phyloP scores from a whole-genome alignment of 1,140 invertebrate species.

The Drosophila ananassae region DNA sequence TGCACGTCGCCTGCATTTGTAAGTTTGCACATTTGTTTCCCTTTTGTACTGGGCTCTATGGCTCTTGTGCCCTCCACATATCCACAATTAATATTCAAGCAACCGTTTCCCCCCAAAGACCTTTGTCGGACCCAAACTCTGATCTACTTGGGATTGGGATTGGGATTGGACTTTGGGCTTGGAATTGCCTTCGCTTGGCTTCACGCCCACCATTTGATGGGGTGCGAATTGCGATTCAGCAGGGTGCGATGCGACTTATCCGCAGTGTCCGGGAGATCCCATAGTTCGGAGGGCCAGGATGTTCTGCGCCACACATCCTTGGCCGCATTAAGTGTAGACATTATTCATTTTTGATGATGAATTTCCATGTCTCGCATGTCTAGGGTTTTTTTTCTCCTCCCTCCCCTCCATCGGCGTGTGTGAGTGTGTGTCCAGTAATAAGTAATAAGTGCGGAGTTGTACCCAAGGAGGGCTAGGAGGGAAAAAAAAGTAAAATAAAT shows the following conservation, averaged over 20 bases:
- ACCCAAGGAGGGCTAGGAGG: slow-evolving; percentile 36
- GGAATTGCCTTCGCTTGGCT: slow-evolving; percentile 45
- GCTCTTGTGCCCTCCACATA: slow-evolving; percentile 48
- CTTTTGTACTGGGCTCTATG: slow-evolving; percentile 22
- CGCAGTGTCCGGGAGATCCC: slow-evolving; percentile 30
- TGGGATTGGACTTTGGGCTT: neutral
- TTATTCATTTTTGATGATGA: slow-evolving; percentile 83
- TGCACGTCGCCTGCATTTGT: slow-evolving; percentile 80
- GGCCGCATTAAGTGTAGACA: slow-evolving; percentile 82
- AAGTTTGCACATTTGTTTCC: slow-evolving; percentile 80
- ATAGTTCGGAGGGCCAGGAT: neutral
- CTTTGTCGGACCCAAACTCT: slow-evolving; percentile 12
- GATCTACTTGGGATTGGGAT: slow-evolving; percentile 21
- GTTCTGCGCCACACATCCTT: slow-evolving; percentile 22
- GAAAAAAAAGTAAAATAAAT: slow-evolving; percentile 43
- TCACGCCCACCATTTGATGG: slow-evolving; percentile 78
- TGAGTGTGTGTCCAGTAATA: slow-evolving; percentile 69
- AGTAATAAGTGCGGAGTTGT: slow-evolving; percentile 75
- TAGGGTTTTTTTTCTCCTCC: slow-evolving; percentile 49
- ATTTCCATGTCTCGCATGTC: slow-evolving; percentile 82
- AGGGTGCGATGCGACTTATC: slow-evolving; percentile 73
- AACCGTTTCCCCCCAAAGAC: slow-evolving; percentile 56
- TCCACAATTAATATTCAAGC: slow-evolving; percentile 81
- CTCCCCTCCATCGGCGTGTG: slow-evolving; percentile 7
- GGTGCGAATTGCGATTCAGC: slow-evolving; percentile 75